Percentiles rank a stretch among this genome's conserved stretches.
These are phyloP conservation scores for Hippocampus kuda DNA, from an alignment of 2,797 vertebrate genomes.

Conservation along the genomic window DNA sequence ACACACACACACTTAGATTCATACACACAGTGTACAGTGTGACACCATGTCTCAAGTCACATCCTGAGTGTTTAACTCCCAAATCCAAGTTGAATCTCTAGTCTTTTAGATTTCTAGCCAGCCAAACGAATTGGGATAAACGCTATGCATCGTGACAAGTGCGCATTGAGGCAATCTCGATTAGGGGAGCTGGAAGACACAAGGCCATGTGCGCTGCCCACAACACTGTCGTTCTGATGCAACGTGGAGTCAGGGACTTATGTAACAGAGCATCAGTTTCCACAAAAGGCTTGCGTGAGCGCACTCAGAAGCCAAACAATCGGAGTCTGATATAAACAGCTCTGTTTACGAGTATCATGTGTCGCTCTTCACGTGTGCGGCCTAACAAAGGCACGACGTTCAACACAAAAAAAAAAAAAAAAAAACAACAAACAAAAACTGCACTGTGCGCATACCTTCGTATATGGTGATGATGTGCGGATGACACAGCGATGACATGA, in stretches of 20 bases:
- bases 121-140: not conserved
- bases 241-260: conserved; percentile 24
- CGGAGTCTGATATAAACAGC: conserved; percentile 15
- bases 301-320: conserved; percentile 32
- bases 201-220: conserved; percentile 7
- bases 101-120: too few relatives aligned
- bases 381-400: not conserved
- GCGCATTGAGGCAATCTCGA: not conserved
- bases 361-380: conserved; percentile 14
- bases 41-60: not conserved
- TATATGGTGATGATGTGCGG: conserved; percentile 92
- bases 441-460: conserved; percentile 71
- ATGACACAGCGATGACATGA: conserved; percentile 94
- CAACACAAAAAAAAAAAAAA: not conserved
- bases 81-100: too few relatives aligned
- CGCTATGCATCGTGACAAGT: not conserved
- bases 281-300: conserved; percentile 57
- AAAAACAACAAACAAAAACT: too few relatives aligned
- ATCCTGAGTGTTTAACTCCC: too few relatives aligned
- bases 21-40: too few relatives aligned
- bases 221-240: conserved; percentile 10
- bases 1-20: too few relatives aligned
- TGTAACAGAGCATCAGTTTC: conserved; percentile 33
- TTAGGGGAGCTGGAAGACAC: conserved; percentile 19
- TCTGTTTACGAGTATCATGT: conserved; percentile 21